A percentile compares a stretch with the other conserved stretches of the same genome.
Conservation (phyloP, 2,797 vertebrate species). For the Leptatherina wallacei region DNA sequence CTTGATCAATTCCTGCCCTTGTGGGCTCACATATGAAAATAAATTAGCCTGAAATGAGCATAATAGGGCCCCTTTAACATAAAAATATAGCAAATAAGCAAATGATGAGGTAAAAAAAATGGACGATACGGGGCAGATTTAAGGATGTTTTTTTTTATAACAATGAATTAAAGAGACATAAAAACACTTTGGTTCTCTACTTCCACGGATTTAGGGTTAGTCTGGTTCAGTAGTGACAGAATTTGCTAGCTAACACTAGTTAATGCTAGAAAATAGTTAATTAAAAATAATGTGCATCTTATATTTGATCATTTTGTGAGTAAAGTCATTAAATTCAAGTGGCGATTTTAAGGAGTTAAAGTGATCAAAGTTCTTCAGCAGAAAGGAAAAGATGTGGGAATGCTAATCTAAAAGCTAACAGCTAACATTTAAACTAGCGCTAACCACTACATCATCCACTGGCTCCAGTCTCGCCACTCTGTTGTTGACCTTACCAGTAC, state of each 20-base stretch:
- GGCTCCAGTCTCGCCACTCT: conserved; percentile 20
- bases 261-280: neutral
- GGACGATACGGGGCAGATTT: neutral
- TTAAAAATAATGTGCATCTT: neutral
- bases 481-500: conserved; percentile 70
- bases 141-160: neutral
- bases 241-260: neutral
- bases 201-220: neutral
- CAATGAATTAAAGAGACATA: neutral
- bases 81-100: neutral
- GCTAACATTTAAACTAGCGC: neutral
- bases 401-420: neutral
- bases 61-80: too few relatives aligned
- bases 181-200: neutral
- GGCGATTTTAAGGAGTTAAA: too few relatives aligned
- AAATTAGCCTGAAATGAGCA: too few relatives aligned
- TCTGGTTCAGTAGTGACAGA: neutral
- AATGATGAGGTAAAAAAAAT: neutral
- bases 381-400: neutral
- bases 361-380: neutral
- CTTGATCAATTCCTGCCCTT: too few relatives aligned
- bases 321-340: too few relatives aligned
- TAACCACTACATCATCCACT: neutral
- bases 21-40: too few relatives aligned
- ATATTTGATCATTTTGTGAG: neutral